Base-by-base conservation (phyloP, 2,797 vertebrate genomes). In the Nannoperca obscura region DNA sequence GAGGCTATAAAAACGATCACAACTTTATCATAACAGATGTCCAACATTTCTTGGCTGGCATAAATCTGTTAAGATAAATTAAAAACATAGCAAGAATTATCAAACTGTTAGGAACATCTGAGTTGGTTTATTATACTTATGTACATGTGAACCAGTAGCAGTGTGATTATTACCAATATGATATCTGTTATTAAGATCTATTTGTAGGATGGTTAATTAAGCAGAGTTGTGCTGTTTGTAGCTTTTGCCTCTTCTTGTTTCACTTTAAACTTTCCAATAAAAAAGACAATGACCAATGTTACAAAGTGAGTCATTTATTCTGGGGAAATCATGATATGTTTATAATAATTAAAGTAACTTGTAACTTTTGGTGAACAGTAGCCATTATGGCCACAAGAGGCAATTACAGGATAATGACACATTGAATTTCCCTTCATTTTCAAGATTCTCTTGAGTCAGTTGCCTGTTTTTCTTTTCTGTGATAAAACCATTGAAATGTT, bases 11-110 rank as follows among this genome's bases (percentile, higher is more conserved):
- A 63, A 42, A 40, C 0, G 7, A 49, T 54, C 8, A 11, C 17
- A 50, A 17, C 63, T 40, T 20, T 15, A 65, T 59, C 34, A 30
- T n/a, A 70, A 65, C 63, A 76, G 53, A 47, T 76, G 50, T 66
- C 13, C 46, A 24, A 9, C n/a, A 47, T 78, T 61, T 62, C 12
- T 61, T 9, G 19, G 30, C 30, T 14, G 32, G 3, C 32, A 57
- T 65, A 22, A 59, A 36, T 67, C 24, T 55, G 13, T 52, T 58
- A 30, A 44, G 22, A 59, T 60, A 17, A 19, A 12, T 47, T 8
- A 53, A 4, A 44, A 27, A 67, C 40, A 53, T 13, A 27, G 40
- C 20, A 34, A 50, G 5, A 15, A 19, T 64, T 64, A 40, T 50
- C 15, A 58, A 53, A 66, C 46, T 58, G 50, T 44, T 32, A 22